Conservation (phyloP, 2,888 invertebrate species). For the Eledone cirrhosa region DNA sequence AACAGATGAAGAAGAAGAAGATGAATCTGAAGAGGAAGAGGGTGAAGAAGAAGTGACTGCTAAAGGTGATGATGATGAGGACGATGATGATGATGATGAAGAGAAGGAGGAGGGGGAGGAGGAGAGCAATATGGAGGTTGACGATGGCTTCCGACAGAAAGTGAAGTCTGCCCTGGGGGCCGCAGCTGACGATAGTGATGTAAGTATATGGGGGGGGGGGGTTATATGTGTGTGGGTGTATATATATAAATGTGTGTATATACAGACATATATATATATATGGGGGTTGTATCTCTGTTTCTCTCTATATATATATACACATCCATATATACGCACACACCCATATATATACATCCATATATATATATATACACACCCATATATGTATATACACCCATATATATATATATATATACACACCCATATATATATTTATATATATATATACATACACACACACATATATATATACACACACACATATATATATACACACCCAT, state of each 20-base stretch:
- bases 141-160: slow-evolving; percentile 77
- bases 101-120: slow-evolving; percentile 66
- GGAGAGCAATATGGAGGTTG: slow-evolving; percentile 63
- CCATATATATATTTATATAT: no score
- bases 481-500: no score
- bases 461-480: no score
- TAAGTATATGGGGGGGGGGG: background rate
- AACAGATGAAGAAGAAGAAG: slow-evolving; percentile 34
- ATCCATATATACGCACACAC: no score
- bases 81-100: slow-evolving; percentile 66
- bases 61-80: slow-evolving; percentile 70
- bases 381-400: no score
- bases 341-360: no score
- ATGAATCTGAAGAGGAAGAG: slow-evolving; percentile 12
- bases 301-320: no score
- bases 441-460: no score
- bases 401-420: no score
- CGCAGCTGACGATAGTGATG: slow-evolving; percentile 69
- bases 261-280: no score
- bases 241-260: background rate
- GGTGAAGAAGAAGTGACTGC: slow-evolving; percentile 42
- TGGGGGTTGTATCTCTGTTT: no score
- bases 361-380: no score
- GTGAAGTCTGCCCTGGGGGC: slow-evolving; percentile 76
- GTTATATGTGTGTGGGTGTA: background rate